Evolutionary conservation across 2,888 invertebrate genomes (phyloP).

Genomic region (Corythucha ciliata): DNA sequence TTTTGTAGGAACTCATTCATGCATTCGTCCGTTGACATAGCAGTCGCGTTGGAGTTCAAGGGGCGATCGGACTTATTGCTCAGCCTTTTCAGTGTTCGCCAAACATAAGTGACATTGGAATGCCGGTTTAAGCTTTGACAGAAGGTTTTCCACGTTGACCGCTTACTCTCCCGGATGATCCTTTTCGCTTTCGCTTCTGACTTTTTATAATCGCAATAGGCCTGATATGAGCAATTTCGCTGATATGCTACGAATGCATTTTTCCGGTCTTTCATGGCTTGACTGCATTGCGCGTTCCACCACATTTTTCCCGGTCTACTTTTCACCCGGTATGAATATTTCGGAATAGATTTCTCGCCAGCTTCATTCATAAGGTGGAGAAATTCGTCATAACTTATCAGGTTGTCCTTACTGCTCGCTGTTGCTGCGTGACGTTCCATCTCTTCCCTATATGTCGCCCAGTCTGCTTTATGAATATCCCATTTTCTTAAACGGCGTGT

Average conservation of each 20-base stretch:
- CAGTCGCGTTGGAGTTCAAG: neutral
- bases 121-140: neutral
- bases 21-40: neutral
- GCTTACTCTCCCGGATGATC: no score
- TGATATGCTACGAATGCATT: neutral
- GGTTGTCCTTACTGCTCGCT: neutral
- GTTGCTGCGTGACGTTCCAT: neutral
- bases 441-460: neutral
- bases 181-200: neutral
- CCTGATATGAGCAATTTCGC: neutral
- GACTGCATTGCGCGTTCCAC: neutral
- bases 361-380: neutral
- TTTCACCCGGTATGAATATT: no score
- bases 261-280: neutral
- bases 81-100: no score
- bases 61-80: no score
- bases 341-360: neutral
- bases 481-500: no score
- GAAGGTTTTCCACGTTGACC: neutral
- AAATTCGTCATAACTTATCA: neutral
- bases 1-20: neutral
- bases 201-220: neutral
- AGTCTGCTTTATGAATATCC: slow-evolving; percentile 1
- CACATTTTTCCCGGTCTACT: neutral
- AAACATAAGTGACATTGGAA: neutral